Evolutionary conservation across 2,797 vertebrate species (phyloP).

Genomic region (Sebastes iracundus): DNA sequence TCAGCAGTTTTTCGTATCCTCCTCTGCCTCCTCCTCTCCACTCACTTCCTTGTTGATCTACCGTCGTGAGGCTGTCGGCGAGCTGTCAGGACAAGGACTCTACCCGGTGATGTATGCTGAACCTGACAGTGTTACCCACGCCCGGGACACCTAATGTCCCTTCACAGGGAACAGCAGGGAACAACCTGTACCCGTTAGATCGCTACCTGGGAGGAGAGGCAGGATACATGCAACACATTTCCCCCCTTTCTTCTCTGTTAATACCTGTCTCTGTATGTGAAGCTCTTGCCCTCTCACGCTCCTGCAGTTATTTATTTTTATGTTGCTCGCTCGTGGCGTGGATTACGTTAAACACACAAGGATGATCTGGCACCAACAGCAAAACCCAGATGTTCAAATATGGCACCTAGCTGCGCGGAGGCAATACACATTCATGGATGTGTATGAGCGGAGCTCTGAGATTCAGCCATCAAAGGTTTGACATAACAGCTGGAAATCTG

Average conservation of each 20-base stretch:
- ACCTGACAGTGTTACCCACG: slow-evolving; percentile 54
- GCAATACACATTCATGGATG: background rate
- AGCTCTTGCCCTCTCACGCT: background rate
- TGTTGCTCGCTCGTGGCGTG: background rate
- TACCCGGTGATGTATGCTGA: slow-evolving; percentile 43
- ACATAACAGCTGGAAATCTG: background rate
- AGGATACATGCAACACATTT: background rate
- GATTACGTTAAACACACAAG: background rate
- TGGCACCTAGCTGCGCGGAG: background rate
- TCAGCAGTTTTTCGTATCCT: slow-evolving; percentile 60
- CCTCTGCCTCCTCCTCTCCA: slow-evolving; percentile 25
- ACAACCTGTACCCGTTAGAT: slow-evolving; percentile 54
- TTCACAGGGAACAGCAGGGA: slow-evolving; percentile 44
- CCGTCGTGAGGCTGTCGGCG: slow-evolving; percentile 43
- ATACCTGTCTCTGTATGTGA: background rate
- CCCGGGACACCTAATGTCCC: slow-evolving; percentile 53
- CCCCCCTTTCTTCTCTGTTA: background rate
- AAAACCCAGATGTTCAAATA: background rate
- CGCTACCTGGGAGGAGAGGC: background rate
- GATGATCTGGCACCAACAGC: background rate
- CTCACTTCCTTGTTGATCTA: slow-evolving; percentile 62
- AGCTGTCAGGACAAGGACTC: slow-evolving; percentile 70
- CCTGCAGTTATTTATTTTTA: slow-evolving; percentile 8
- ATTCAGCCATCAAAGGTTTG: slow-evolving; percentile 8
- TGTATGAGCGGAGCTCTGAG: background rate